Evolutionary conservation across 1,140 invertebrate species (phyloP), one percentile per base, ranked within the genome.

Genomic region (Drosophila athabasca): DNA sequence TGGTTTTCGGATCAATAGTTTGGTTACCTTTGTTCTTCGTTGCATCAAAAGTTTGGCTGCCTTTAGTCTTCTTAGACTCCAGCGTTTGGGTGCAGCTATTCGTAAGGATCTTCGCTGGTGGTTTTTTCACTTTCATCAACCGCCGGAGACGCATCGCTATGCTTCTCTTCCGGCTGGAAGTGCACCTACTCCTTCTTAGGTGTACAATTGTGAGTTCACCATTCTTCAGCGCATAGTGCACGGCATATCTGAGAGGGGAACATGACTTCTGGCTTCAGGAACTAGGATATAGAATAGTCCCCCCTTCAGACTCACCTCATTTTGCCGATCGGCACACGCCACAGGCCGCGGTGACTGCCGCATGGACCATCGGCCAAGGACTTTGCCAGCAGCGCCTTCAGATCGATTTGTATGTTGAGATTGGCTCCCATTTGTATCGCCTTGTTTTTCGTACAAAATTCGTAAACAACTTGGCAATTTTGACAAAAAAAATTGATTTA

Each of bases 371-470:
- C 24, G 6, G 82, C 57, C 46, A 48, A 44, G 9, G 82, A 62
- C 3, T 66, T 6, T 24, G 65, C 43, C 8, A 82, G 13, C 24
- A 85, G 24, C 2, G 51, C 15, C 43, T 82, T 78, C 0, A 85
- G 46, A 61, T 85, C 61, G 2, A 88, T 29, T 17, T 11, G 41
- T 41, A 78, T 29, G 65, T 59, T 68, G 39, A 7, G 17, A n/a
- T 15, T 29, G 39, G 5, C 4, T 41, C 29, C 19, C 9, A 17
- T 22, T 9, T 9, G 11, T 19, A 7, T 41, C 22, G 5, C 1
- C 26, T 15, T 54, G 6, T 2, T 51, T n/a, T 26, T 26, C 24
- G 24, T 5, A 5, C 24, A 26, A 26, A 26, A 6, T 6, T 49
- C 39, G 46, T 9, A 49, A 26, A 50, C 15, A 69, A 70, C 67